Base-by-base conservation (phyloP, 2,888 invertebrate species). In the Endotricha flammealis region DNA sequence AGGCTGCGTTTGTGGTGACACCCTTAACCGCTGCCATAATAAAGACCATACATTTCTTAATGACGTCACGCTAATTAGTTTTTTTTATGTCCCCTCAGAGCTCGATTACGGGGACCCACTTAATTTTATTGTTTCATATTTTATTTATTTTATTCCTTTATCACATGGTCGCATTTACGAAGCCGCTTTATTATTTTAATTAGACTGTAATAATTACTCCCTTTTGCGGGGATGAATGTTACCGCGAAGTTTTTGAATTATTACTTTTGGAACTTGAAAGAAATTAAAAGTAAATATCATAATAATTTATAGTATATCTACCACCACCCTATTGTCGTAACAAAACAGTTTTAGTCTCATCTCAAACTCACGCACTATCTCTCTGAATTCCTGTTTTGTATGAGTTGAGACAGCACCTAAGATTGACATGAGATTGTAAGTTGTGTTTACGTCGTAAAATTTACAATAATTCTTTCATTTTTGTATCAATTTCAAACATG, bases 21-120 rank as follows among this genome's bases (percentile, higher is more conserved):
- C 12, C 24, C 23, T 7, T 17, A 33, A 27, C 12, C 29, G 17
- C 8, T 14, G 29, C 29, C 22, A 22, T 29, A 35, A 35, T 29
- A 22, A 20, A 22, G 20, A 29, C 54, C 53, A 60, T 55, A 57
- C 57, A 63, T 52, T 58, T 65, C 22, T 13, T 70, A 67, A 71
- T 67, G 65, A 64, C 59, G 57, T 60, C 52, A 54, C 55, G 48
- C 53, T 70, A 71, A 71, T 73, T 71, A 71, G 64, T 59, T 66
- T 72, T 53, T 65, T 64, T 64, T 67, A 73, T 62, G 64, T 56
- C 55, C 55, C 69, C 65, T 61, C 54, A 35, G 68, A 58, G 70
- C 55, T 47, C 62, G 56, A 64, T 65, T 65, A 59, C 56, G 55
- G 48, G 41, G 44, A 56, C 47, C 56, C 57, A 60, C 56, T 64